A percentile compares a stretch with the other conserved stretches of the same genome.
These are phyloP conservation scores for Galendromus occidentalis DNA, from an alignment of 1,140 invertebrate genomes.

Conservation along the genomic window DNA sequence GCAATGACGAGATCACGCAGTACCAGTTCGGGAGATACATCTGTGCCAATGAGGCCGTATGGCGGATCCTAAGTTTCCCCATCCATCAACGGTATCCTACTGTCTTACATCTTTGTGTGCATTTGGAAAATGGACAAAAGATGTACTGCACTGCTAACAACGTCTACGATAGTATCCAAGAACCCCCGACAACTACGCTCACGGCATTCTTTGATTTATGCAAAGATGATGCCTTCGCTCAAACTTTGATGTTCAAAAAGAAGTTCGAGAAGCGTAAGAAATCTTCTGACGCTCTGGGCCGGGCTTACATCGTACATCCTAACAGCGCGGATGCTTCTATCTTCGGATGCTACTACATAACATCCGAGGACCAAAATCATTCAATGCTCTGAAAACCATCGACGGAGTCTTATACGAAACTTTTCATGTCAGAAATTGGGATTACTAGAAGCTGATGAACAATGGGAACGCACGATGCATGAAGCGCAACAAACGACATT, in stretches of 20 bases:
- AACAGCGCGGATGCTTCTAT: slow-evolving; percentile 26
- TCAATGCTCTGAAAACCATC: slow-evolving; percentile 28
- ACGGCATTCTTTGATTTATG: too few species aligned
- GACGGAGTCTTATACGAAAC: slow-evolving; percentile 28
- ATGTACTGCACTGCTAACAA: slow-evolving; percentile 22
- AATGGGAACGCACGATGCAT: slow-evolving; percentile 26
- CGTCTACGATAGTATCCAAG: background rate
- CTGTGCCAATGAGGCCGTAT: slow-evolving; percentile 22
- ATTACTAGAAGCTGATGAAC: slow-evolving; percentile 25
- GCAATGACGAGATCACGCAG: too few species aligned
- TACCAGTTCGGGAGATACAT: slow-evolving; percentile 19
- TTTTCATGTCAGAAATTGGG: slow-evolving; percentile 25
- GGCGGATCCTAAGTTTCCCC: slow-evolving; percentile 20
- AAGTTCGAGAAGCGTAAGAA: too few species aligned
- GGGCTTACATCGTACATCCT: background rate
- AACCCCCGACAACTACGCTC: too few species aligned
- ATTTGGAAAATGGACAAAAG: slow-evolving; percentile 30
- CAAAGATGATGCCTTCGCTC: too few species aligned
- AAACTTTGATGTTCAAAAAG: too few species aligned
- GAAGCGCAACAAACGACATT: slow-evolving; percentile 27
- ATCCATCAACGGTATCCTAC: slow-evolving; percentile 28
- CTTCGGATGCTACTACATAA: slow-evolving; percentile 29
- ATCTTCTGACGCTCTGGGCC: too few species aligned
- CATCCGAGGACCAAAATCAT: slow-evolving; percentile 27
- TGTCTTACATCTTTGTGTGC: slow-evolving; percentile 29